Conservation (phyloP, 2,888 invertebrate species). For the Odontocerum albicorne region DNA sequence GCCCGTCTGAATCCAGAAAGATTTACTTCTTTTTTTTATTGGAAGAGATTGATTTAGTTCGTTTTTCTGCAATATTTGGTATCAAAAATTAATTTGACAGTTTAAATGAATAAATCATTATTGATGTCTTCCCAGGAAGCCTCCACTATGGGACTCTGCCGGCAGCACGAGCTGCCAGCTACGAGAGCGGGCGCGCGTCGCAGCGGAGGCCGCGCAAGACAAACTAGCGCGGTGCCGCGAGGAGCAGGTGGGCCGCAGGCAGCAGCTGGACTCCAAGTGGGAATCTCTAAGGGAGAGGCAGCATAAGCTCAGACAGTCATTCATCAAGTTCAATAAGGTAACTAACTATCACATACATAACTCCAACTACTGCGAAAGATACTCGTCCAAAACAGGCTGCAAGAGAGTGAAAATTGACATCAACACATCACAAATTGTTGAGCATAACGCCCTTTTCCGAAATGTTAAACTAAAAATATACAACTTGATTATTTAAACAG, state of each 20-base stretch:
- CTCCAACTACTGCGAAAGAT: too few relatives aligned
- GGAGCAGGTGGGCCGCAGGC: conserved; percentile 49
- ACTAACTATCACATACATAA: not conserved
- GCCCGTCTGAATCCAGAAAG: too few relatives aligned
- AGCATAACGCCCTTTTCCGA: too few relatives aligned
- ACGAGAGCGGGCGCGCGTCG: conserved; percentile 57
- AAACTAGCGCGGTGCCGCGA: conserved; percentile 50
- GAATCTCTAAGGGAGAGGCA: conserved; percentile 57
- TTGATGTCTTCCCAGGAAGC: conserved; percentile 53
- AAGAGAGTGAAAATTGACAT: too few relatives aligned
- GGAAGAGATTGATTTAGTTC: too few relatives aligned
- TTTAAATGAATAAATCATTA: too few relatives aligned
- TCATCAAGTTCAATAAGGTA: conserved; percentile 64
- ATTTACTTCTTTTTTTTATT: too few relatives aligned
- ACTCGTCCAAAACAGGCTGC: too few relatives aligned
- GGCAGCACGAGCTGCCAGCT: conserved; percentile 58
- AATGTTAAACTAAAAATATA: too few relatives aligned
- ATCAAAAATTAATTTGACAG: too few relatives aligned
- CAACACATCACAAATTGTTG: too few relatives aligned
- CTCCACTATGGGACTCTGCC: conserved; percentile 64
- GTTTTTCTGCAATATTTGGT: too few relatives aligned
- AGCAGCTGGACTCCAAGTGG: conserved; percentile 58
- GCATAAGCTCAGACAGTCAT: conserved; percentile 56
- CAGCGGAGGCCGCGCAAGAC: conserved; percentile 55
- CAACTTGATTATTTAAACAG: not conserved